phyloP scores from a whole-genome alignment of 2,888 invertebrate species.

The Agrilus cyanescens region DNA sequence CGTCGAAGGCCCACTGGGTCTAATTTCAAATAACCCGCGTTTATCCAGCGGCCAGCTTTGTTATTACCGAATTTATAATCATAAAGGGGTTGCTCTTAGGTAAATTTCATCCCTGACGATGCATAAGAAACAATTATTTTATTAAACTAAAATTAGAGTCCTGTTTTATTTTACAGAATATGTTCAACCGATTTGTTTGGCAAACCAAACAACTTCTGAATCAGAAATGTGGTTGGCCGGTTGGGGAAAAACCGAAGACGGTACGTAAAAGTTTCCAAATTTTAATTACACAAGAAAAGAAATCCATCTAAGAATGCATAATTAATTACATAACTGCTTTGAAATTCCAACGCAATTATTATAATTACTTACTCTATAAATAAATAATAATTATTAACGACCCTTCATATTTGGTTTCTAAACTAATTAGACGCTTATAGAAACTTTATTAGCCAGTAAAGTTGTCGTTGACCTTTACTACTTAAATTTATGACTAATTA shows the following conservation, averaged over 20 bases:
- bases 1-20: too few relatives aligned
- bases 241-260: conserved; percentile 40
- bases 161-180: conserved; percentile 24
- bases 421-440: too few relatives aligned
- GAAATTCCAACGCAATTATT: too few relatives aligned
- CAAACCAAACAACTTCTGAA: conserved; percentile 4
- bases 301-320: too few relatives aligned
- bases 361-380: too few relatives aligned
- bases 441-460: too few relatives aligned
- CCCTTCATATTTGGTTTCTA: too few relatives aligned
- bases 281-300: background rate
- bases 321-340: too few relatives aligned
- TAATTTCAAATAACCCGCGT: too few relatives aligned
- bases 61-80: too few relatives aligned
- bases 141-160: background rate
- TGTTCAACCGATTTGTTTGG: conserved; percentile 31
- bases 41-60: too few relatives aligned
- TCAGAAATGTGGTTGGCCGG: conserved; percentile 34
- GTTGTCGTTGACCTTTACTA: background rate
- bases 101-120: background rate
- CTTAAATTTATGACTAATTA: background rate
- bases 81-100: background rate
- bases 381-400: too few relatives aligned
- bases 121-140: background rate
- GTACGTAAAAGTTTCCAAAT: conserved; percentile 12